Base-by-base conservation (phyloP, 2,888 invertebrate species). In the Eudasyphora cyanicolor region DNA sequence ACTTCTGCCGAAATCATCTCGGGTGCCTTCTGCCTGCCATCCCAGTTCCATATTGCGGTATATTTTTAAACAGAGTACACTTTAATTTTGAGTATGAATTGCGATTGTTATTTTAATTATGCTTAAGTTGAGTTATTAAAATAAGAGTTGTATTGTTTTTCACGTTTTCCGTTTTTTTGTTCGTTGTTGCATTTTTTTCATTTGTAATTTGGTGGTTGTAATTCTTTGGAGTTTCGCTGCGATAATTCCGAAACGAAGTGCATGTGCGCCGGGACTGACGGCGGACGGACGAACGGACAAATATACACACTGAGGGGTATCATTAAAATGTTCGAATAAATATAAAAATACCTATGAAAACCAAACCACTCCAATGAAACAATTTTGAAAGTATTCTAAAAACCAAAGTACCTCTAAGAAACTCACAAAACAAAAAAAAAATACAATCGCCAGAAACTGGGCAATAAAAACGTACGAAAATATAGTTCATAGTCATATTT, bases 81-180 rank as follows among this genome's bases (percentile, higher is more conserved):
- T 67, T 38, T 24, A 42, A 67, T 24, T 38, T 35, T 14, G 35
- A 67, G 67, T 67, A 17, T 21, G 38, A 67, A 67, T 38, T 42
- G 67, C 38, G 42, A 67, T 67, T 67, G 67, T 67, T 42, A 67
- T 67, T 67, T 67, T 67, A 67, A 67, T 67, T 67, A 67, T 67
- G 67, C 19, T 67, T 67, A 67, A 67, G 67, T 67, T 67, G 67
- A 67, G 67, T 67, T 67, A 67, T 67, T 67, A 67, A 67, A 67
- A 67, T 42, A 42, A 38, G 67, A 67, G 67, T 24, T 67, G 67
- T 21, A 67, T 67, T 67, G 12, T 38, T 67, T 60, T 60, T 60
- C 60, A 21, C 42, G 24, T 67, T 67, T 67, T 38, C 38, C 35
- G 64, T 17, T 21, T 17, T 12, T 38, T 21, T 19, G 24, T 57